Base-by-base conservation (phyloP, 2,888 invertebrate genomes). In the Deilephila porcellus region DNA sequence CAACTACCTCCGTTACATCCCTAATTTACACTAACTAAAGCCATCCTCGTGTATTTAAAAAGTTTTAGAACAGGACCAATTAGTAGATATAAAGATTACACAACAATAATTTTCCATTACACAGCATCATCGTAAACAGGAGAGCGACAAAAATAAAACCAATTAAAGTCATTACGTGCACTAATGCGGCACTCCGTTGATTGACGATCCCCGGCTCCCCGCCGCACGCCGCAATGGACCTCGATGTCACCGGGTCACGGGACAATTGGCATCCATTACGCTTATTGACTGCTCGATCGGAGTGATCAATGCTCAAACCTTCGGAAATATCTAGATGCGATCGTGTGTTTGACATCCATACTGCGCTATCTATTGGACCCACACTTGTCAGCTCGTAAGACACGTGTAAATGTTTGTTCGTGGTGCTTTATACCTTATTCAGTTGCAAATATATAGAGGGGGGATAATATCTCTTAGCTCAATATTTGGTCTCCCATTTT, bases 231-330 rank as follows among this genome's bases (percentile, higher is more conserved):
- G 56, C 56, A 56, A 56, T 64, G 34, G n/a, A 37, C 20, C 45
- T 34, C 45, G 52, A 45, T 20, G 71, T 71, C 62, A 75, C 73
- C 63, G 71, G 75, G 74, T 80, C 75, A 79, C 79, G 79, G 80
- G 79, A 76, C 87, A 89, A 89, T 87, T 87, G 89, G 63, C 71
- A 75, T 76, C 81, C 79, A 86, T 86, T 85, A 81, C 76, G 75
- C 78, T 75, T 89, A 90, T 90, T 90, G 88, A 56, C 56, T n/a
- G 85, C 86, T 86, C 84, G 83, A 80, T 67, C 67, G 37, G 20
- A 17, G n/a, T 34, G 34, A 63, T 63, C 63, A n/a, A 17, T 34
- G 34, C 32, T 63, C 63, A n/a, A 17, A 67, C 67, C 45, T 67
- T 25, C 45, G 67, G 67, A 67, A 67, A 25, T 17, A 52, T 52